Base-by-base conservation (phyloP, 2,797 vertebrate species). In the Melopsittacus undulatus region DNA sequence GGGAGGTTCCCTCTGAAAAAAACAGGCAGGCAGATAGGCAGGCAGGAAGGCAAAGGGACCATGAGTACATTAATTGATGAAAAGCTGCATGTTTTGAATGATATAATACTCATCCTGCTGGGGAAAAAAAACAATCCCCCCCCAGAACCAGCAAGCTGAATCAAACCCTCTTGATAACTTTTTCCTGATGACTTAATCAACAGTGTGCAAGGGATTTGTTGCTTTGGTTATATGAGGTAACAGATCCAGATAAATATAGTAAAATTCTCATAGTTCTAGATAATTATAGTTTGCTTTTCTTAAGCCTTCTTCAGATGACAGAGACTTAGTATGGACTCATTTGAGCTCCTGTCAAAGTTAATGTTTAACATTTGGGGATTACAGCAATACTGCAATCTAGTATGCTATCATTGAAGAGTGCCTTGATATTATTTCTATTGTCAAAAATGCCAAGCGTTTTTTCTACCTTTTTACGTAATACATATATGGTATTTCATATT, bases 61-160 rank as follows among this genome's bases (percentile, higher is more conserved):
- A 4, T n/a, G 54, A 59, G 19, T 11, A 40, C 17, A 40, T 38
- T 42, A 79, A 72, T 87, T 64, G 72, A 7, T 16, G 7, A 73
- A 83, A 73, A n/a, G 12, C 3, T 66, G 26, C 8, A 4, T 83
- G 6, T 51, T 90, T 51, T 24, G 82, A 67, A 48, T 43, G 0
- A 11, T 56, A 10, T 4, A 29, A 29, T 66, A 45, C 36, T 90
- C 13, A 74, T 62, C 3, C 30, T 69, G 4, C 10, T 17, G 27
- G 5, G 6, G n/a, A 79, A 84, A 23, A 68, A 36, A 34, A 2
- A 0, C 4, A 52, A 3, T 0, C 2, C 2, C 1, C 1, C 1
- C 2, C 4, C 72, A 51, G 38, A 1, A 40, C 4, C 19, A 61
- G 72, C 45, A 51, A 68, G 76, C 6, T 24, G n/a, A 72, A 72